Base-by-base conservation (phyloP, 2,888 invertebrate species). In the Allolobophora icterica region DNA sequence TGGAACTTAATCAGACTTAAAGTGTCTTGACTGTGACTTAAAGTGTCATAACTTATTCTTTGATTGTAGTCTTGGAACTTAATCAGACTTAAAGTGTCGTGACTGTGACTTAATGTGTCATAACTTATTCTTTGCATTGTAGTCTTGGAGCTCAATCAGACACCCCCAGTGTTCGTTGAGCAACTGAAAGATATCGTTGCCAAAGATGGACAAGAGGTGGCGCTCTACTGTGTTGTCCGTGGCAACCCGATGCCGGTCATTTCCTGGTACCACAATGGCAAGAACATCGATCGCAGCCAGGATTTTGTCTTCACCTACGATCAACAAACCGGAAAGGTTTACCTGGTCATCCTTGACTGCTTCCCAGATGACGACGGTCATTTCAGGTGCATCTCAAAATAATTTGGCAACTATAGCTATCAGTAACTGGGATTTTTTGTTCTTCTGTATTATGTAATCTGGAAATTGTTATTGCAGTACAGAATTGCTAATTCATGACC, bases 361-460 rank as follows among this genome's bases (percentile, higher is more conserved):
- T 94, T 95, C 93, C 95, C 95, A 42, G 95, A 95, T 91, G 95
- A 95, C 90, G 94, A 94, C 90, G 95, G 95, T 21, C 83, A 40
- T 34, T 92, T 91, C 71, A 40, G 35, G n/a, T 98, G 98, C 95
- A 97, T 98, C 58, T 98, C 98, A 40, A 94, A 94, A 38, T 38
- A 38, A 38, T 90, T 38, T 8, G 38, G 38, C 90, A 96, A 96
- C 92, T 95, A 98, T 94, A 98, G 98, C 94, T 90, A 90, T 91
- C 38, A 38, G 38, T 38, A 38, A 38, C 38, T 38, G 38, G 4
- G 3, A 38, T 38, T 38, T 38, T 38, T 42, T 17, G 42, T 42
- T 42, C 15, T 42, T 42, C 5, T 42, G 42, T 42, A 42, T 42
- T 42, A 13, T 42, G 42, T 42, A 17, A 17, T 42, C 42, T 42